Conservation (phyloP, 2,888 invertebrate species). For the Zeuzera pyrina region DNA sequence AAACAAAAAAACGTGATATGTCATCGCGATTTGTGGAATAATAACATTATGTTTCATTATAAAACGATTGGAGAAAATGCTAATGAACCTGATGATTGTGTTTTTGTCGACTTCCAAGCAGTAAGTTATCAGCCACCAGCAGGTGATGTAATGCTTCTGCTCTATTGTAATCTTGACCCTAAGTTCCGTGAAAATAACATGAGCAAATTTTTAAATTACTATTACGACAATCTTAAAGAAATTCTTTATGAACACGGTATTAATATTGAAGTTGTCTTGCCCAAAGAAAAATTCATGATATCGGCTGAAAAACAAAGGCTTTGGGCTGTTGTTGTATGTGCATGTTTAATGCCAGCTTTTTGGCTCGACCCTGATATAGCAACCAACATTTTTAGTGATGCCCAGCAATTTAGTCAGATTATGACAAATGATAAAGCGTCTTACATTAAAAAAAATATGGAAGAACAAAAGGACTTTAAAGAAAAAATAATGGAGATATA, state of each 20-base stretch:
- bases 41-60: conserved; percentile 74
- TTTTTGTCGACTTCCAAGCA: conserved; percentile 81
- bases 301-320: conserved; percentile 62
- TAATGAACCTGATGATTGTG: conserved; percentile 63
- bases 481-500: conserved; percentile 66
- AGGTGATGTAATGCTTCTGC: conserved; percentile 73
- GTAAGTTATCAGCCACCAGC: conserved; percentile 77
- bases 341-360: conserved; percentile 64
- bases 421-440: conserved; percentile 63
- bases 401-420: conserved; percentile 69
- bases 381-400: conserved; percentile 52
- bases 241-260: conserved; percentile 51
- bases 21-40: conserved; percentile 77
- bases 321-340: conserved; percentile 70
- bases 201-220: conserved; percentile 62
- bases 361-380: conserved; percentile 67
- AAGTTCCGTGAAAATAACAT: conserved; percentile 64
- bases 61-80: conserved; percentile 19
- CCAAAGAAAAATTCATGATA: conserved; percentile 48
- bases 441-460: conserved; percentile 70
- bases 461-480: conserved; percentile 58
- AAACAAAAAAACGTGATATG: conserved; percentile 65
- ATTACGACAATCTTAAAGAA: conserved; percentile 61
- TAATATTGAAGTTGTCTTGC: conserved; percentile 43
- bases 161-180: conserved; percentile 68